These are phyloP conservation scores for Onychomys torridus DNA, from an alignment of 2,797 vertebrate genomes.

Conservation along the genomic window DNA sequence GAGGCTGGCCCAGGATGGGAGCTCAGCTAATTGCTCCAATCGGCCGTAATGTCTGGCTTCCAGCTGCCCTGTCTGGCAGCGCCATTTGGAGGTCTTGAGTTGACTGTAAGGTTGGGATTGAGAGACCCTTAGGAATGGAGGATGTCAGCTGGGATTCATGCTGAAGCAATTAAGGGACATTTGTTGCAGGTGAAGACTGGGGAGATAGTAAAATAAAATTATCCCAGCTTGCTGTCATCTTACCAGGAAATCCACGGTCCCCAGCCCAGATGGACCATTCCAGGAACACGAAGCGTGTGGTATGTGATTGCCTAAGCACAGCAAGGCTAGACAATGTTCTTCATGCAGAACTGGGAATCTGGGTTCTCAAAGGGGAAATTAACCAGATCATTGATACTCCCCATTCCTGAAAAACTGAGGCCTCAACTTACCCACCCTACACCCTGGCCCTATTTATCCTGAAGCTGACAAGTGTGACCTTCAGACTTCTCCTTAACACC, in stretches of 20 bases:
- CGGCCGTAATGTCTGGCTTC: conserved; percentile 79
- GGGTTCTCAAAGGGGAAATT: not conserved
- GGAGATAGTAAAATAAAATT: conserved; percentile 75
- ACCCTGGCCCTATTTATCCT: not conserved
- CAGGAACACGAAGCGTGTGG: conserved; percentile 21
- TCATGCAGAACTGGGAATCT: not conserved
- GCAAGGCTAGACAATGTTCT: not conserved
- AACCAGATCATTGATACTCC: not conserved
- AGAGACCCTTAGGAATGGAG: conserved; percentile 76
- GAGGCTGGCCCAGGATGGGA: conserved; percentile 83
- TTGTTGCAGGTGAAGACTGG: conserved; percentile 79
- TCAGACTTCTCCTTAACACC: not conserved
- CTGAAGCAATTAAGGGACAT: conserved; percentile 81
- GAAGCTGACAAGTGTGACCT: not conserved
- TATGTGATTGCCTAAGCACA: not conserved
- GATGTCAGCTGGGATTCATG: conserved; percentile 77
- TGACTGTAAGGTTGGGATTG: conserved; percentile 77
- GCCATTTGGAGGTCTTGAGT: conserved; percentile 77
- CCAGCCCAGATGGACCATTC: conserved; percentile 58
- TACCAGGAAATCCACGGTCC: conserved; percentile 71
- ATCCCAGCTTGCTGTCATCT: conserved; percentile 77
- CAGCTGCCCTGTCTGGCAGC: conserved; percentile 85
- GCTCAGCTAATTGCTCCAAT: conserved; percentile 82
- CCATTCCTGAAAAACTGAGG: not conserved
- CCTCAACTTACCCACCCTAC: not conserved